phyloP scores from a whole-genome alignment of 1,140 invertebrate genomes.

The Drosophila kikkawai region DNA sequence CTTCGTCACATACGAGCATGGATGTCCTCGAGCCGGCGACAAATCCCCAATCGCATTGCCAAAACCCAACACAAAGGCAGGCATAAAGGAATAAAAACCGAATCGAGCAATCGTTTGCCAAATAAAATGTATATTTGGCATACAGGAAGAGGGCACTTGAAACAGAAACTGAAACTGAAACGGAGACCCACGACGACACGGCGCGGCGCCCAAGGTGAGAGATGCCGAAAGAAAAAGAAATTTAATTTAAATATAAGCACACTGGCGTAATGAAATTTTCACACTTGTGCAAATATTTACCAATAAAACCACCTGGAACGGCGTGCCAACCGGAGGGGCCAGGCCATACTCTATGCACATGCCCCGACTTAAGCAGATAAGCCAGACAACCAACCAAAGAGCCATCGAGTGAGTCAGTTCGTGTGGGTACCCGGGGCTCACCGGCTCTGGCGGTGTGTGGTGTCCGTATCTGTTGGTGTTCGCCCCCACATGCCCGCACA shows the following conservation, averaged over 20 bases:
- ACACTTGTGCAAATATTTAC: conserved; percentile 85
- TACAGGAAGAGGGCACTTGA: conserved; percentile 65
- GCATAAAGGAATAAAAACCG: conserved; percentile 64
- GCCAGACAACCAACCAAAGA: conserved; percentile 53
- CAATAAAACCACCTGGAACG: conserved; percentile 67
- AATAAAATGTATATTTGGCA: conserved; percentile 68
- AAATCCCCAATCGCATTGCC: conserved; percentile 67
- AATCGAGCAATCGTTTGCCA: conserved; percentile 66
- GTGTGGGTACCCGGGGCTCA: conserved; percentile 27
- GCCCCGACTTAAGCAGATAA: conserved; percentile 79
- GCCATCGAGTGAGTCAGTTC: conserved; percentile 36
- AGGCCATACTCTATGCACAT: conserved; percentile 54
- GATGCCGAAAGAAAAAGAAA: conserved; percentile 67
- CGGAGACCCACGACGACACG: conserved; percentile 8
- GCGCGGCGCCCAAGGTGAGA: conserved; percentile 30
- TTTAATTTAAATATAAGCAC: conserved; percentile 85
- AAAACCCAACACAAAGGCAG: conserved; percentile 51
- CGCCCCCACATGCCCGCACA: conserved; percentile 6
- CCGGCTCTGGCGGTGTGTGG: conserved; percentile 10
- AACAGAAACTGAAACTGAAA: conserved; percentile 45
- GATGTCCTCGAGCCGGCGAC: conserved; percentile 7
- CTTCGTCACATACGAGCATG: neutral
- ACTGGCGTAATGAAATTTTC: conserved; percentile 84
- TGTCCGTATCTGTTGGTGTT: conserved; percentile 19
- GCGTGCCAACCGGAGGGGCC: conserved; percentile 27